Base-by-base conservation (phyloP, 2,113 vertebrate genomes). In the Fukomys damarensis region DNA sequence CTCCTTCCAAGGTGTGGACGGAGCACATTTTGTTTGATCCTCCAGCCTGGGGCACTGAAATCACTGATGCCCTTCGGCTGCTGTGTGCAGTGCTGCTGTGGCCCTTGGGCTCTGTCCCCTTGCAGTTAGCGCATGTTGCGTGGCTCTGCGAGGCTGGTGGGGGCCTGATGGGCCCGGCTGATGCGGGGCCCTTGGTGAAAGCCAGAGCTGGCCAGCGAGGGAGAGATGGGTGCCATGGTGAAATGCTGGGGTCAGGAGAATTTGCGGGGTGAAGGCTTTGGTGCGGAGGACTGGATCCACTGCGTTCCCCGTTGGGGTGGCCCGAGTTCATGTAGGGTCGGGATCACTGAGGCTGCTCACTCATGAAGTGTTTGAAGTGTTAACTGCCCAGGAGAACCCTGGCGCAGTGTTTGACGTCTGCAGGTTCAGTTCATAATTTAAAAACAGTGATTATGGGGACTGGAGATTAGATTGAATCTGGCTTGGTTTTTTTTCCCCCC, bases 31-130 rank as follows among this genome's bases (percentile, higher is more conserved):
- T 81, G 7, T 38, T 16, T 32, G 19, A 14, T 41, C 80, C 10
- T 43, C 56, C 2, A 0, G 65, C 2, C 5, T 16, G 32, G 61
- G 56, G 12, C 24, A 4, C 3, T 0, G 3, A n/a, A n/a, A 22
- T 49, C 5, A 22, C 38, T 24, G 7, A 43, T 68, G 38, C 63
- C 26, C 22, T 20, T 32, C 16, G 20, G 32, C 38, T 35, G 0
- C 22, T n/a, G 32, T 59, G 58, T 65, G 35, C 28, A 20, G 20
- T 3, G 14, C 26, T 61, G 17, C 41, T 41, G 0, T 56, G 38
- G n/a, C 7, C 3, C 0, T 63, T 43, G 63, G 1, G 43, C 20
- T 70, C 32, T 46, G 30, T 52, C 74, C 35, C 24, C 10, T 38
- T 59, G 30, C 22, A 22, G 4, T 41, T 52, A 9, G 11, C 28